Evolutionary conservation across 2,888 invertebrate species (phyloP), one percentile per base, ranked within the genome.

Genomic region (Dilophus febrilis): DNA sequence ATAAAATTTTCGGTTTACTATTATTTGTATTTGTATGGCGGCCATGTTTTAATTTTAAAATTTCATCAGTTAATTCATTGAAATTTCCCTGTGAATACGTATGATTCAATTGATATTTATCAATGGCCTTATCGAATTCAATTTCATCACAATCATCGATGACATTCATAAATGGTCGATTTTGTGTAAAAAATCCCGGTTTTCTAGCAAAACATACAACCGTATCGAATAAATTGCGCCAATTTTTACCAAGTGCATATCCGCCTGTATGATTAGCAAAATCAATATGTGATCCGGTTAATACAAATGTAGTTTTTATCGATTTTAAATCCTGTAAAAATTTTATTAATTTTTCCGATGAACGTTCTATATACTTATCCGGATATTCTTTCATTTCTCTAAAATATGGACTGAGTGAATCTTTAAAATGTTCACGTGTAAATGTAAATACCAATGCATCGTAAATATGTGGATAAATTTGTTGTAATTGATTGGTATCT

Each of bases 251-350:
- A n/a, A 81, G 53, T 2, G 73, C 69, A 49, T 70, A 66, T 1
- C 61, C 59, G 7, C 80, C 75, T 1, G 74, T 73, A 26, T 74
- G 67, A 35, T 70, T 63, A 1, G 75, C 79, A 60, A 74, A 81
- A 55, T 82, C 81, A 4, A 68, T 64, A 53, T 77, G 68, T 0
- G 83, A 80, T 2, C 81, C 81, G 2, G 83, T 83, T 14, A 83
- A 61, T 5, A 84, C 59, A 55, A 76, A 82, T 4, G 74, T 61
- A 37, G 64, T 61, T 49, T 73, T 74, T 1, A 66, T 64, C 29
- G 62, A 48, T 41, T 64, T 70, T 22, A 82, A 48, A 30, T 67
- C 54, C 46, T 60, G 59, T 11, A 83, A 57, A 78, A 79, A 80
- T 6, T 63, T 49, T 2, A 72, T 49, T 5, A 72, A 57, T 35